Evolutionary conservation across 1,140 invertebrate species (phyloP).

Genomic region (Zaprionus ornatus): DNA sequence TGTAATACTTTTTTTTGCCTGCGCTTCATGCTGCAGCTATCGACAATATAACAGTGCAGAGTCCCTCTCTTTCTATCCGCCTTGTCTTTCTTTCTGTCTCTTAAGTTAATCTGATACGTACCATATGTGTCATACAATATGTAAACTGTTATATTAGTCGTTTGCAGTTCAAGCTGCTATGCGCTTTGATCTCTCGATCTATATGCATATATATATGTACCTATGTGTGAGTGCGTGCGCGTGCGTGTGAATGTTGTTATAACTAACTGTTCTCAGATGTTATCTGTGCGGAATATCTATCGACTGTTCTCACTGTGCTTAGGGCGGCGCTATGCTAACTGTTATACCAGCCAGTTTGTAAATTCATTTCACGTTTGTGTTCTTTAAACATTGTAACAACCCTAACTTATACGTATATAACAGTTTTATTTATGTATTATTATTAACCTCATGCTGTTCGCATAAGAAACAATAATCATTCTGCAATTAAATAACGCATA

Average conservation of each 20-base stretch:
- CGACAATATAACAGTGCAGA: background rate
- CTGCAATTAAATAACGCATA: background rate
- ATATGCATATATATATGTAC: too few relatives aligned
- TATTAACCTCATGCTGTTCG: constrained; percentile 26
- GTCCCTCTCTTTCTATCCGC: background rate
- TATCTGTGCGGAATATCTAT: constrained; percentile 20
- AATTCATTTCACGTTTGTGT: constrained; percentile 35
- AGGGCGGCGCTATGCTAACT: constrained; percentile 62
- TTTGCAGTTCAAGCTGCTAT: background rate
- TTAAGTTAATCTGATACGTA: background rate
- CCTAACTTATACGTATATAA: constrained; percentile 14
- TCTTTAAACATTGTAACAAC: constrained; percentile 19
- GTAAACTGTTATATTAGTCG: constrained; percentile 12
- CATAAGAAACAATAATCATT: constrained; percentile 19
- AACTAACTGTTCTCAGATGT: constrained; percentile 21
- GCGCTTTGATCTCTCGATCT: background rate
- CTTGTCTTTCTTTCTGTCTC: background rate
- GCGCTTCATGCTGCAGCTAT: background rate
- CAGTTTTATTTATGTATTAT: constrained; percentile 35
- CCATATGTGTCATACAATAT: background rate
- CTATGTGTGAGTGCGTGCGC: constrained; percentile 22
- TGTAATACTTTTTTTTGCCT: constrained; percentile 26
- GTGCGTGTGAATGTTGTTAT: constrained; percentile 32
- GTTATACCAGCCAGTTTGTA: constrained; percentile 63
- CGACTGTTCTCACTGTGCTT: constrained; percentile 46